Evolutionary conservation across 2,797 vertebrate genomes (phyloP).

Genomic region (Sebastes nivosus): DNA sequence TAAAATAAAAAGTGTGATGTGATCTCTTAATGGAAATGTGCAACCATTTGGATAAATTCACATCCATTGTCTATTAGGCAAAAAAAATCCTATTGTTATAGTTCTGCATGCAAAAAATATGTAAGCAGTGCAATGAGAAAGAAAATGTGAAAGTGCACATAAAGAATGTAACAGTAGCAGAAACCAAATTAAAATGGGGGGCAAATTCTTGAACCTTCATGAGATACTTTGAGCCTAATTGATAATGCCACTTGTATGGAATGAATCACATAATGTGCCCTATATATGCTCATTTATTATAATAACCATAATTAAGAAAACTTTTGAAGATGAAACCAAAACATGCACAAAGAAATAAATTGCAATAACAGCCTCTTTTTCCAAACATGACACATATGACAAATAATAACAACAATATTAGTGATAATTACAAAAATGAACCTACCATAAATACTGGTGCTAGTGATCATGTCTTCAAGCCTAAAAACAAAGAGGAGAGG

Average conservation of each 20-base stretch:
- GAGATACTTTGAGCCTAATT: slow-evolving; percentile 27
- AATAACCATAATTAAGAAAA: slow-evolving; percentile 18
- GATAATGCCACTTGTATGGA: slow-evolving; percentile 26
- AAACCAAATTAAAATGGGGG: slow-evolving; percentile 36
- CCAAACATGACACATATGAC: slow-evolving; percentile 33
- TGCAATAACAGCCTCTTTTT: slow-evolving; percentile 9
- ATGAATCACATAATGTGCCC: slow-evolving; percentile 30
- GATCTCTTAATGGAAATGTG: background rate
- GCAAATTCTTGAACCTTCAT: slow-evolving; percentile 25
- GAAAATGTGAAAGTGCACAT: slow-evolving; percentile 23
- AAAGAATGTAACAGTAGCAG: slow-evolving; percentile 5
- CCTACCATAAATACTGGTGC: slow-evolving; percentile 99
- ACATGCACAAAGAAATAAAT: slow-evolving; percentile 56
- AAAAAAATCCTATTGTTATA: background rate
- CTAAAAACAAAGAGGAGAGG: slow-evolving; percentile 82
- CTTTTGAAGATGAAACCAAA: slow-evolving; percentile 52
- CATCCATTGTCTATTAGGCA: background rate
- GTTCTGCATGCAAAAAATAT: slow-evolving; percentile 42
- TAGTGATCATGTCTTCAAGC: slow-evolving; percentile 99
- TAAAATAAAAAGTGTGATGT: background rate
- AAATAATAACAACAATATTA: slow-evolving; percentile 7
- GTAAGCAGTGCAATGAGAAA: slow-evolving; percentile 29
- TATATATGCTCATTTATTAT: slow-evolving; percentile 16
- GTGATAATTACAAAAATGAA: slow-evolving; percentile 87
- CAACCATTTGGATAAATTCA: background rate